phyloP scores from a whole-genome alignment of 1,140 invertebrate genomes.

The Mactra quadrangularis region DNA sequence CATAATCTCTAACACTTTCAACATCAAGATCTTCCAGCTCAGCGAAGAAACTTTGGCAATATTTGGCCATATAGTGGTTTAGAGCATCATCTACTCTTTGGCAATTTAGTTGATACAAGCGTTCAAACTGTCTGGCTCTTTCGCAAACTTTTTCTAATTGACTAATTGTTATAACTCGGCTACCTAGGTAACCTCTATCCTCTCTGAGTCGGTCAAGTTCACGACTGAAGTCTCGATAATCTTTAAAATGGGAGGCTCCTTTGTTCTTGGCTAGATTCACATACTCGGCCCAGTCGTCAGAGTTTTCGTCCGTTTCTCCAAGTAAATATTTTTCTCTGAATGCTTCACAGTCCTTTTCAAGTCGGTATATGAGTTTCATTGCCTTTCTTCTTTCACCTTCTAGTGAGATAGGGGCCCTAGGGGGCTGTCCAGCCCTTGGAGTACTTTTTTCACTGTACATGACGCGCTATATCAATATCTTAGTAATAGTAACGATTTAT shows the following conservation, averaged over 20 bases:
- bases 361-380: constrained; percentile 42
- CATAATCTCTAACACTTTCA: constrained; percentile 52
- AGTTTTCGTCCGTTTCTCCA: constrained; percentile 44
- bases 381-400: constrained; percentile 57
- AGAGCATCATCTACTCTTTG: constrained; percentile 41
- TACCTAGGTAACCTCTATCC: constrained; percentile 39
- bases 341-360: constrained; percentile 35
- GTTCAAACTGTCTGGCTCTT: constrained; percentile 40
- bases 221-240: constrained; percentile 28
- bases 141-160: constrained; percentile 48
- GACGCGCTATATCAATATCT: too few species aligned
- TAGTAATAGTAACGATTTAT: not conserved
- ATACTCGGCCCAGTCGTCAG: constrained; percentile 54
- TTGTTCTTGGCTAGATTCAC: constrained; percentile 39
- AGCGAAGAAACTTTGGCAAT: constrained; percentile 57
- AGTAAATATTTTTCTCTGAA: constrained; percentile 55
- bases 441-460: constrained; percentile 53
- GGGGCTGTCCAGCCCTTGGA: constrained; percentile 44
- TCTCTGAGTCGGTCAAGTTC: constrained; percentile 25
- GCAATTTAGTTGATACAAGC: constrained; percentile 14
- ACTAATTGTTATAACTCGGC: constrained; percentile 17
- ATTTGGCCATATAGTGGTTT: constrained; percentile 59
- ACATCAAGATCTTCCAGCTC: constrained; percentile 57
- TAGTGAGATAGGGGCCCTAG: constrained; percentile 49
- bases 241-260: not conserved